A percentile compares a stretch with the other conserved stretches of the same genome.
Evolutionary conservation across 53 echinoderm and acorn worm species (phyloP).

Genomic region (Apostichopus leukothele): DNA sequence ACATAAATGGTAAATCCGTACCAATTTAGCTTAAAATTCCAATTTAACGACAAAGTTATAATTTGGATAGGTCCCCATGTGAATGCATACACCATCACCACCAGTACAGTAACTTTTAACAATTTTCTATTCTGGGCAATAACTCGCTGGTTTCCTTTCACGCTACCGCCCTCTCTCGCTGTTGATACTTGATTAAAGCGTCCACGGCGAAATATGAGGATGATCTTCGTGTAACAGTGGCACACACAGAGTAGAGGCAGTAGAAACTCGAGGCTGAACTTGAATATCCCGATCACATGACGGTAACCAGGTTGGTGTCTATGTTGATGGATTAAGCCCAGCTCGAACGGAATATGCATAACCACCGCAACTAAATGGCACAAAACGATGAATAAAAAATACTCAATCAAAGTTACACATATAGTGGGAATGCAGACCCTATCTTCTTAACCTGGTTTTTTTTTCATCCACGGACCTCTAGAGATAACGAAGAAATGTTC

Average conservation of each 20-base stretch:
- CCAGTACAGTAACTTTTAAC: background rate
- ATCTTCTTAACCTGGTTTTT: too few species aligned
- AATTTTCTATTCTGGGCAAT: slow-evolving; percentile 7
- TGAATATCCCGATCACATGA: background rate
- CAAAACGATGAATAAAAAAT: background rate
- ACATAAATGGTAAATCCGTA: background rate
- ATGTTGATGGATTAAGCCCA: background rate
- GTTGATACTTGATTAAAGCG: background rate
- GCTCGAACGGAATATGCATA: background rate
- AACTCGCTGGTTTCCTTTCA: background rate
- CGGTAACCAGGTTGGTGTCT: background rate
- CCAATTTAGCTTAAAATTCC: background rate
- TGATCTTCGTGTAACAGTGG: background rate
- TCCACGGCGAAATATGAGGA: slow-evolving; percentile 22
- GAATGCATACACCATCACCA: slow-evolving; percentile 21
- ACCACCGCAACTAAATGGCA: background rate
- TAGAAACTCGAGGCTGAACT: background rate
- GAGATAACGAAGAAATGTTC: too few species aligned
- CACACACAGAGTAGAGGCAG: slow-evolving; percentile 20
- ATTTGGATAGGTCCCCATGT: slow-evolving; percentile 37
- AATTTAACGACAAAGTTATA: background rate
- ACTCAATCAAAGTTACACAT: background rate
- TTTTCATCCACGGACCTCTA: too few species aligned
- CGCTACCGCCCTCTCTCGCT: background rate
- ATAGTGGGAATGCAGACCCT: too few species aligned